Conservation (phyloP, 1,140 invertebrate species). For the Meloidogyne hapla region DNA sequence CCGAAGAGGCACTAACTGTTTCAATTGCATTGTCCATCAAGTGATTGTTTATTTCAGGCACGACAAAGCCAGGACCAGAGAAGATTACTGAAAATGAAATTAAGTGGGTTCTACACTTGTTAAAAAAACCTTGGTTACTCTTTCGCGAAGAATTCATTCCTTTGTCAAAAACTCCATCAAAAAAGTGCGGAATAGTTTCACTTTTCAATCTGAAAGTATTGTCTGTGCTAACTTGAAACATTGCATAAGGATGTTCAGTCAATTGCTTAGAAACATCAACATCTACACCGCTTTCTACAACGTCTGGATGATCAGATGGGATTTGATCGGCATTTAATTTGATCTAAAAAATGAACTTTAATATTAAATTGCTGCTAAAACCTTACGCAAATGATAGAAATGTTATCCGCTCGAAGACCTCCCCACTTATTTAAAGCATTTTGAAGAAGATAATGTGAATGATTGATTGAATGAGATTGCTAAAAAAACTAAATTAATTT, state of each 20-base stretch:
- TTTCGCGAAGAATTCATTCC: background rate
- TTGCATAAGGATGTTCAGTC: slow-evolving; percentile 29
- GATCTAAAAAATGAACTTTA: slow-evolving; percentile 27
- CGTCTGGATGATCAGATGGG: slow-evolving; percentile 2
- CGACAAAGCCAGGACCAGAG: slow-evolving; percentile 19
- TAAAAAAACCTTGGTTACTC: background rate
- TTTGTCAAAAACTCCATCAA: slow-evolving; percentile 13
- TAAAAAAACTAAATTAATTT: slow-evolving; percentile 1
- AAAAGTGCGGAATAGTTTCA: slow-evolving; percentile 7
- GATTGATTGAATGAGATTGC: slow-evolving; percentile 15
- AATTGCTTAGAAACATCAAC: slow-evolving; percentile 26
- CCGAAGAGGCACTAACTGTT: background rate
- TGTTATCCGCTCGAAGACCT: slow-evolving; percentile 36
- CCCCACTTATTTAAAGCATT: slow-evolving; percentile 38
- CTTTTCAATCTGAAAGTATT: slow-evolving; percentile 6
- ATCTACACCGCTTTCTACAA: slow-evolving; percentile 15
- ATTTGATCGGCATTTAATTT: slow-evolving; percentile 25
- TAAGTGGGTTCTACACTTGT: background rate
- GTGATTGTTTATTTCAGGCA: slow-evolving; percentile 10
- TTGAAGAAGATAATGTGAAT: slow-evolving; percentile 32
- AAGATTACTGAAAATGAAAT: background rate
- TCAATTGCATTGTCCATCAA: background rate
- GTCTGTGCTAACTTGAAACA: slow-evolving; percentile 21
- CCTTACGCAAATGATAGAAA: slow-evolving; percentile 39
- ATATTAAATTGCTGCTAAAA: background rate